These are phyloP conservation scores for Homarus americanus DNA, from an alignment of 1,140 invertebrate species.

Conservation along the genomic window DNA sequence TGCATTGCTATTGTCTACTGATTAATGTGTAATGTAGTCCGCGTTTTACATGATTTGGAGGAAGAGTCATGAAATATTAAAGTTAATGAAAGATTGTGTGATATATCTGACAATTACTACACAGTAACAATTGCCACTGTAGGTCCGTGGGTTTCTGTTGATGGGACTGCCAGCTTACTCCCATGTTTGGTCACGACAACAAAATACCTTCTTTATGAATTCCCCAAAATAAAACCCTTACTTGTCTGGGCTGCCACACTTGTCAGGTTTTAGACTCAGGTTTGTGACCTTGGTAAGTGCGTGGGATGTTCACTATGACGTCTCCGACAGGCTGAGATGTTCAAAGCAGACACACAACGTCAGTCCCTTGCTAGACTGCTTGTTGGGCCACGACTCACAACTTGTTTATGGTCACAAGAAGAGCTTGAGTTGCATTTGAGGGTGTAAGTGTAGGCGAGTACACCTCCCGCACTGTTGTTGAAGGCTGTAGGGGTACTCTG, in stretches of 20 bases:
- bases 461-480: background rate
- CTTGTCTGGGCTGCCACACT: background rate
- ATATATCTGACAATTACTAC: no score
- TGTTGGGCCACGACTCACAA: background rate
- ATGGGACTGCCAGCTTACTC: background rate
- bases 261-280: background rate
- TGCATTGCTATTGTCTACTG: background rate
- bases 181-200: background rate
- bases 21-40: no score
- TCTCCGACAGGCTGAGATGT: background rate
- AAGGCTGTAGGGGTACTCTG: background rate
- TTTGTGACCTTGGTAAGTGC: slow-evolving; percentile 1
- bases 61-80: no score
- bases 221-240: background rate
- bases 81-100: no score
- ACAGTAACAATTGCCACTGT: no score
- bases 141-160: no score
- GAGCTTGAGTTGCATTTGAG: background rate
- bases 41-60: no score
- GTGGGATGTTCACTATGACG: background rate
- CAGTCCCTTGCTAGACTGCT: background rate
- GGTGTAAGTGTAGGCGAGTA: background rate
- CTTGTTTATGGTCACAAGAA: background rate
- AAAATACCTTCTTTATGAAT: background rate
- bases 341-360: background rate